phyloP scores from a whole-genome alignment of 2,797 vertebrate species.

The Ibycter americanus region DNA sequence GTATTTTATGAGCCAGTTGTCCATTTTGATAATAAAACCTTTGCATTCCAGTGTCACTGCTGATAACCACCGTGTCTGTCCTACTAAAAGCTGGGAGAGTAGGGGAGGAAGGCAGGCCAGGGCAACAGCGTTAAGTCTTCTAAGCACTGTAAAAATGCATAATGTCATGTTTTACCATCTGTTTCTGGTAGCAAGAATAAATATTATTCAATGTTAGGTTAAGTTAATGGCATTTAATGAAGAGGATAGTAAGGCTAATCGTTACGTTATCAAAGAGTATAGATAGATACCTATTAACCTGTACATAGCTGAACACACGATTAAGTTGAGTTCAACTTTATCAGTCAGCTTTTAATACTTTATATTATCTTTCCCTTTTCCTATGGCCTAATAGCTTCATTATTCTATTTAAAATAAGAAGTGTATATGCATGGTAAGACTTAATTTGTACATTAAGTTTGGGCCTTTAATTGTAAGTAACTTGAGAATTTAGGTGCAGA shows the following conservation, averaged over 20 bases:
- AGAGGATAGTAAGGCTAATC: not conserved
- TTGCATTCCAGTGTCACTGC: not conserved
- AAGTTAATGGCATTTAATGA: not conserved
- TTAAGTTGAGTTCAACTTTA: not conserved
- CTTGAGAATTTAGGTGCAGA: not conserved
- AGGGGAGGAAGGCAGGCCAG: not conserved
- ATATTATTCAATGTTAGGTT: not conserved
- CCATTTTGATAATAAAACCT: not conserved
- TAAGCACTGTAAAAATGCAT: not conserved
- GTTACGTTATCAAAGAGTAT: not conserved
- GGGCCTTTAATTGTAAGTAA: not conserved
- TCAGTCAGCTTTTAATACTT: not conserved
- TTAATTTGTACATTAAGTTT: not conserved
- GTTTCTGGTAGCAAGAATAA: not conserved
- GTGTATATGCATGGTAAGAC: not conserved
- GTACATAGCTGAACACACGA: fast-evolving
- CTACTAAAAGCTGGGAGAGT: not conserved
- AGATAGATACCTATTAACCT: not conserved
- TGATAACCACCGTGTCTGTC: fast-evolving
- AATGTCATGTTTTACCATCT: not conserved
- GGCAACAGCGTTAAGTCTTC: not conserved
- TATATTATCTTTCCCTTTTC: not conserved
- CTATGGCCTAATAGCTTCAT: not conserved
- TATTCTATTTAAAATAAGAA: not conserved
- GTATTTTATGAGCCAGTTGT: not conserved